Evolutionary conservation across 2,113 vertebrate species (phyloP).

Genomic region (Glaucomys volans): DNA sequence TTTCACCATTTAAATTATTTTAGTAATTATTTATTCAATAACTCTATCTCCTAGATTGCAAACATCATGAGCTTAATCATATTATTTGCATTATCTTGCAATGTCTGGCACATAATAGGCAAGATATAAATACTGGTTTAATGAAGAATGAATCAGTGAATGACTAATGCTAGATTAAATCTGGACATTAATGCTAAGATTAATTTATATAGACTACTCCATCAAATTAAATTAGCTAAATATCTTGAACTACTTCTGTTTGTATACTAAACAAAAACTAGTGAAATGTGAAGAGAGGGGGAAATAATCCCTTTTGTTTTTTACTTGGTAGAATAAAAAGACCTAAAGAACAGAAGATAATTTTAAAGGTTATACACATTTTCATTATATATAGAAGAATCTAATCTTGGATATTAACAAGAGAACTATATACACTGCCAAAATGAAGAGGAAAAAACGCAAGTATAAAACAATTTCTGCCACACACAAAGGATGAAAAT

Average conservation of each 20-base stretch:
- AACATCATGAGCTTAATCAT: background rate
- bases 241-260: conserved; percentile 14
- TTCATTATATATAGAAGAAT: conserved; percentile 2
- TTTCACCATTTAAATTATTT: background rate
- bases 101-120: background rate
- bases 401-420: background rate
- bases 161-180: conserved; percentile 7
- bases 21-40: background rate
- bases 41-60: background rate
- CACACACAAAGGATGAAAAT: background rate
- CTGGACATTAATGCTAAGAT: background rate
- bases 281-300: background rate
- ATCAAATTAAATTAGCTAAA: conserved; percentile 18
- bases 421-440: background rate
- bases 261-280: background rate
- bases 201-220: background rate
- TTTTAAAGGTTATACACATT: background rate
- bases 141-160: conserved; percentile 7
- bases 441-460: conserved; percentile 3
- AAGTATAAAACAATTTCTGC: background rate
- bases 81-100: background rate
- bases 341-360: background rate
- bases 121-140: background rate
- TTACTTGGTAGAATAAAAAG: background rate
- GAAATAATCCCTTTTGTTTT: background rate